Base-by-base conservation (phyloP, 2,888 invertebrate species). In the Lithophane leautieri region DNA sequence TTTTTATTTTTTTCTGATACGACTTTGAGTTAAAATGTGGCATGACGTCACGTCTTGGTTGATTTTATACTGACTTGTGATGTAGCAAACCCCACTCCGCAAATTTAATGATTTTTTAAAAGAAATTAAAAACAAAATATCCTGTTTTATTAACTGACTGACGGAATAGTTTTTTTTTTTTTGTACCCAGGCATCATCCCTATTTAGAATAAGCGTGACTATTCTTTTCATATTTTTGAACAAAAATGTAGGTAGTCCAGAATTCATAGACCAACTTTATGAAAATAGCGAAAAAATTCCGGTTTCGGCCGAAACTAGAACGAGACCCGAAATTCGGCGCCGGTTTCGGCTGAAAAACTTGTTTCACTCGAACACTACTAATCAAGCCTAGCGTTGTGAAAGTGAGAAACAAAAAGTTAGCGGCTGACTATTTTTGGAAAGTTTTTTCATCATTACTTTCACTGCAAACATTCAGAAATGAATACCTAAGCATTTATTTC, bases 341-440 rank as follows among this genome's bases (percentile, higher is more conserved):
- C 50, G 0, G 66, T 58, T 62, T 63, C 42, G 60, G 8, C 58
- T 60, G 50, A 68, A 65, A 47, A 71, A 78, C 54, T 60, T 58
- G 68, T 70, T 83, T 63, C 71, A n/a, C 56, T 66, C 44, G 44
- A 54, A 75, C 42, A 71, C 50, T 69, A 54, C 73, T 80, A 78
- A 88, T 81, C 76, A 83, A 81, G 73, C 81, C 52, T 81, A 66
- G 56, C 56, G 71, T 70, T 71, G 74, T 60, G 76, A 86, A 86
- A 88, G 86, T 67, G 50, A 54, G 52, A 65, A 68, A 74, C 62
- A 70, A 74, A 70, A 70, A 60, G 52, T 63, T 58, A 63, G 22
- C 62, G 9, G 25, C 70, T 58, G 72, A 68, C 67, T 50, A 52
- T 40, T 81, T 82, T 73, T 75, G 71, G 79, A 81, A 88, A 79